A percentile compares a stretch with the other conserved stretches of the same genome.
Evolutionary conservation across 64 coral and sea anemone species (phyloP).

Genomic region (Porites lutea): DNA sequence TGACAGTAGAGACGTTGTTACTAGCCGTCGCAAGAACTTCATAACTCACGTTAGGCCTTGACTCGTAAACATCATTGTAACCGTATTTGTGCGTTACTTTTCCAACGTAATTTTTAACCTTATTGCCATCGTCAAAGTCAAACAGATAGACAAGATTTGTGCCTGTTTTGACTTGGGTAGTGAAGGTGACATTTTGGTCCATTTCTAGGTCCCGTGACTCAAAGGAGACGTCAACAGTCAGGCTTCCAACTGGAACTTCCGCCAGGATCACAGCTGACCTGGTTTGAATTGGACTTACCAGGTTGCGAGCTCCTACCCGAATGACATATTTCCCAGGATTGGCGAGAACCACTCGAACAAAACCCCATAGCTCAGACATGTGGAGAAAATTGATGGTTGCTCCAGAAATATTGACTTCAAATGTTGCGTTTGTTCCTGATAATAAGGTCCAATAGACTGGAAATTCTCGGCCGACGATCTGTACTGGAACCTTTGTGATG

Average conservation of each 20-base stretch:
- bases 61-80: background rate
- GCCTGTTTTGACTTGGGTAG: background rate
- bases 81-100: background rate
- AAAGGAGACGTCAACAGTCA: background rate
- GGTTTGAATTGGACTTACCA: background rate
- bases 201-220: slow-evolving; percentile 13
- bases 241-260: background rate
- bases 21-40: background rate
- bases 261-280: background rate
- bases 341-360: background rate
- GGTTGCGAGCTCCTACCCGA: background rate
- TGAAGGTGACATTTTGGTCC: slow-evolving; percentile 13
- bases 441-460: slow-evolving; percentile 12
- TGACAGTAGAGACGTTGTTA: slow-evolving; percentile 1
- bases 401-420: background rate
- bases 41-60: background rate
- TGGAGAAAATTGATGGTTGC: background rate
- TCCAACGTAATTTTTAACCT: background rate
- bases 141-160: slow-evolving; percentile 21
- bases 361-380: background rate
- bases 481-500: background rate
- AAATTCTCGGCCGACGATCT: slow-evolving; percentile 12
- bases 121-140: slow-evolving; percentile 32
- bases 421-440: slow-evolving; percentile 34
- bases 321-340: background rate